Percentiles rank a stretch among this genome's conserved stretches.
Evolutionary conservation across 2,797 vertebrate genomes (phyloP).

Genomic region (Rallus crepitans): DNA sequence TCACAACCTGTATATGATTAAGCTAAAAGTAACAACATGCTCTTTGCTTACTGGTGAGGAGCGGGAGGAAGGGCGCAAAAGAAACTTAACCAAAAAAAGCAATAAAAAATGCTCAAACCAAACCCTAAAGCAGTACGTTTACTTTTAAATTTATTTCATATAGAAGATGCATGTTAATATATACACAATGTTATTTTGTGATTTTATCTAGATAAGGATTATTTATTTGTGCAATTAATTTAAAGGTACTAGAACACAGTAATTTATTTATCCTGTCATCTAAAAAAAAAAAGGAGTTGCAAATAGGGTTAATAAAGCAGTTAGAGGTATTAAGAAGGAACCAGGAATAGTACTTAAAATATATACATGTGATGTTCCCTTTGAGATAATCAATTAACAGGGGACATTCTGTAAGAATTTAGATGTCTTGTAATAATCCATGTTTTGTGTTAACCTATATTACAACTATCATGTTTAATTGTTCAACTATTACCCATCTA

Average conservation of each 20-base stretch:
- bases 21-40: not conserved
- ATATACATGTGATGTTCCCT: accelerated
- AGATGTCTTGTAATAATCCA: not conserved
- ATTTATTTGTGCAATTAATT: not conserved
- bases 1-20: not conserved
- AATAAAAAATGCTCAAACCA: not conserved
- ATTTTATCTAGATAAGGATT: not conserved
- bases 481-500: not conserved
- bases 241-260: not conserved
- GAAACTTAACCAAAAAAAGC: not conserved
- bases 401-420: not conserved
- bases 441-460: not conserved
- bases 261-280: not conserved
- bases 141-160: not conserved
- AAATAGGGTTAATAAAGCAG: not conserved
- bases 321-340: not conserved
- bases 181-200: not conserved
- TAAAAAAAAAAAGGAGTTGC: not conserved
- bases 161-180: not conserved
- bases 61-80: accelerated
- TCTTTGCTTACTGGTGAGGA: not conserved
- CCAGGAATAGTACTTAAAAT: not conserved
- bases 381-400: not conserved
- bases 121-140: not conserved
- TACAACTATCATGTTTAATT: not conserved